Conservation (phyloP, 2,113 vertebrate species). For the Nothocercus nigrocapillus region DNA sequence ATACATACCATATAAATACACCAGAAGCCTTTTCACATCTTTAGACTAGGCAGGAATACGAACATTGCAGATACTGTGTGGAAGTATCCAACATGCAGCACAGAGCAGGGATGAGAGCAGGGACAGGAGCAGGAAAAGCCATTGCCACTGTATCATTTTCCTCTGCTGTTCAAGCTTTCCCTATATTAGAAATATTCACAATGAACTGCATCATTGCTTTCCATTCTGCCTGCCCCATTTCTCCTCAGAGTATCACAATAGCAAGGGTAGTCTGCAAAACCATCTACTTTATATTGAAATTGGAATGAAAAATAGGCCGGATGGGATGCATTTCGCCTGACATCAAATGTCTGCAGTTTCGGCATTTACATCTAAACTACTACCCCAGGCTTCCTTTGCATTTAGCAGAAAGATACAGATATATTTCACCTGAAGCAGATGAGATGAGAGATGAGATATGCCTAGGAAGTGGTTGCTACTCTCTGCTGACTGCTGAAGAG, state of each 20-base stretch:
- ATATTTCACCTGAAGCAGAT: not conserved
- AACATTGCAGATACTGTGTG: not conserved
- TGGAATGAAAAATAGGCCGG: not conserved
- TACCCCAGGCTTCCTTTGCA: not conserved
- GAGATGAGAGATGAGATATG: not conserved
- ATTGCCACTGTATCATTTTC: not conserved
- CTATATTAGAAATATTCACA: fast-evolving
- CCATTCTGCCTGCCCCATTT: not conserved
- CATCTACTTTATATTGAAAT: not conserved
- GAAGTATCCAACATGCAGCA: not conserved
- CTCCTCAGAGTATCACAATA: not conserved
- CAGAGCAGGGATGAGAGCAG: fast-evolving
- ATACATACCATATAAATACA: not conserved
- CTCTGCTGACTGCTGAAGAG: not conserved
- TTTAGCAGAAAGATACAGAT: not conserved
- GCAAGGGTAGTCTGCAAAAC: not conserved
- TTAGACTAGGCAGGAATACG: not conserved
- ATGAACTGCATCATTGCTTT: not conserved
- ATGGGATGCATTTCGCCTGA: not conserved
- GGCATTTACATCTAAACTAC: not conserved
- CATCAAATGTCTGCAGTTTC: not conserved
- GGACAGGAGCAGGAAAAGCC: not conserved
- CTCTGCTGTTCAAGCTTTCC: not conserved
- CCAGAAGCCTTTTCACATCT: not conserved
- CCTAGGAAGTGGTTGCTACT: not conserved